These are phyloP conservation scores for Rhogogaster chlorosoma DNA, from an alignment of 2,888 invertebrate genomes.

Conservation along the genomic window DNA sequence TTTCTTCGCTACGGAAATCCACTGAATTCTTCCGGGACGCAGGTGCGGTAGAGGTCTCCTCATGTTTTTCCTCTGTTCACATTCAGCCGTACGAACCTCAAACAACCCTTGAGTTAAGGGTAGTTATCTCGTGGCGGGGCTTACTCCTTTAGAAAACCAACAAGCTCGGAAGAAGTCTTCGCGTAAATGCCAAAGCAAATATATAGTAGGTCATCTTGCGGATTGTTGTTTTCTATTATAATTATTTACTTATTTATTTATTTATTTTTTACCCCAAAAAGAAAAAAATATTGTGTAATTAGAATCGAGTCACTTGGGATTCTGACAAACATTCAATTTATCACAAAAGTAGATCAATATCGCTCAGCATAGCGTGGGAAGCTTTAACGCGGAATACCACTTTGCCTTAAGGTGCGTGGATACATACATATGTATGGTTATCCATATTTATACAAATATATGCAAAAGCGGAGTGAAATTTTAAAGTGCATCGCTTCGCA, in stretches of 20 bases:
- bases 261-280: not conserved
- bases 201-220: not conserved
- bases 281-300: not conserved
- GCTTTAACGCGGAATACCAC: slow-evolving; percentile 15
- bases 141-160: not conserved
- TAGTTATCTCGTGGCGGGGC: slow-evolving; percentile 3
- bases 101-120: slow-evolving; percentile 15
- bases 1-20: not conserved
- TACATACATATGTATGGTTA: not conserved
- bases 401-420: not conserved
- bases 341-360: not conserved
- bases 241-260: not conserved
- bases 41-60: not conserved
- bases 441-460: not conserved
- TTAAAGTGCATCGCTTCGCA: not conserved
- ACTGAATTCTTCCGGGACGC: not conserved
- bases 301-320: not conserved
- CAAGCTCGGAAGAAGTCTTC: not conserved
- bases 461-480: not conserved
- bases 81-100: slow-evolving; percentile 20
- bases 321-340: not conserved
- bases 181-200: not conserved
- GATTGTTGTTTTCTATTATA: not conserved
- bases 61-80: slow-evolving; percentile 15
- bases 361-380: not conserved